Conservation (phyloP, 2,888 invertebrate genomes). For the Autographa pulchrina region DNA sequence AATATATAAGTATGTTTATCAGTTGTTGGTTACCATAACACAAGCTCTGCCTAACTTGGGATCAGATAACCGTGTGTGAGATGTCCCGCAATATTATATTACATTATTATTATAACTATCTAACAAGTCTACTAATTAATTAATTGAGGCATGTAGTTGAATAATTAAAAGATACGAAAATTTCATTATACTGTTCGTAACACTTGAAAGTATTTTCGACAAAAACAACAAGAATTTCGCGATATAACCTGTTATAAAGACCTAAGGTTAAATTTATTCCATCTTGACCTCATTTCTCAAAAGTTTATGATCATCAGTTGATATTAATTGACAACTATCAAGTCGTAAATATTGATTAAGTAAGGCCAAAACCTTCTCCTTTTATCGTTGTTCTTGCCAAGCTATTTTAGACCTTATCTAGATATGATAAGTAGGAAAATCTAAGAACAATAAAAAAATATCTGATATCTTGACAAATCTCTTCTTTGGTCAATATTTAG, state of each 20-base stretch:
- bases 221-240: background rate
- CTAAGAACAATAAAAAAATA: background rate
- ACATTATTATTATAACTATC: too few relatives aligned
- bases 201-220: background rate
- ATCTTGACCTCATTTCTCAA: background rate
- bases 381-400: background rate
- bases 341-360: conserved; percentile 1
- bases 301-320: background rate
- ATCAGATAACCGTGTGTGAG: too few relatives aligned
- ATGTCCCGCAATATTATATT: too few relatives aligned
- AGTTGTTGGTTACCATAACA: too few relatives aligned
- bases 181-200: too few relatives aligned
- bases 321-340: background rate
- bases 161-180: too few relatives aligned
- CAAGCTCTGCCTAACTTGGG: too few relatives aligned
- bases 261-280: background rate
- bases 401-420: background rate
- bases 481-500: background rate
- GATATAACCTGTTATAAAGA: background rate
- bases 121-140: too few relatives aligned
- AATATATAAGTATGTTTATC: too few relatives aligned
- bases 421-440: background rate
- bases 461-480: background rate
- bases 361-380: background rate
- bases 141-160: too few relatives aligned